Percentiles rank a stretch among this genome's conserved stretches.
Conservation (phyloP, 2,888 invertebrate species). For the Spicauda simplicius region DNA sequence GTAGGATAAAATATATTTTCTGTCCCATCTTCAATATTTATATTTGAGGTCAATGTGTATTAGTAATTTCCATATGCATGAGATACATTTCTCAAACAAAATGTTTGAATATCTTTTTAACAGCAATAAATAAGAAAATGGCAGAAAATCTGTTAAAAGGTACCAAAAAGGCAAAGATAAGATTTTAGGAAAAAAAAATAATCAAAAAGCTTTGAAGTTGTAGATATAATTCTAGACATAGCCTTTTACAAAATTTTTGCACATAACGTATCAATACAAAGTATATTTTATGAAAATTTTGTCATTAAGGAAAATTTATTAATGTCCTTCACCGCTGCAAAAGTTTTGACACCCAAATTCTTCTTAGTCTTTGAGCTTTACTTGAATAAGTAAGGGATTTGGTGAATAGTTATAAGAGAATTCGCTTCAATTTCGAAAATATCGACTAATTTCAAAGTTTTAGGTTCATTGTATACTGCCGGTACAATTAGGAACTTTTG, state of each 20-base stretch:
- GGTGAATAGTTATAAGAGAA: neutral
- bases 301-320: neutral
- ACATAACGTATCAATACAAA: neutral
- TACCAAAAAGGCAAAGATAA: too few relatives aligned
- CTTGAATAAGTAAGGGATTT: neutral
- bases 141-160: too few relatives aligned
- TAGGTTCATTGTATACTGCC: neutral
- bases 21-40: too few relatives aligned
- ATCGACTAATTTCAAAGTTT: conserved; percentile 2
- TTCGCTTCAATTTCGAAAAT: conserved; percentile 9
- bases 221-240: too few relatives aligned
- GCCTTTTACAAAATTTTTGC: neutral
- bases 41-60: too few relatives aligned
- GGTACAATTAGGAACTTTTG: conserved; percentile 44
- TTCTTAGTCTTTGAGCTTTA: neutral
- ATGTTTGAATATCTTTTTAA: too few relatives aligned
- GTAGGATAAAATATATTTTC: too few relatives aligned
- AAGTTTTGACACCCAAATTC: neutral
- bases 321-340: neutral
- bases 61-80: too few relatives aligned
- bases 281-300: neutral
- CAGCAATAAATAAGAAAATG: too few relatives aligned
- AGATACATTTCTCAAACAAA: too few relatives aligned
- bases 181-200: too few relatives aligned
- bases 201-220: too few relatives aligned